Evolutionary conservation across 2,888 invertebrate species (phyloP).

Genomic region (Ochlodes sylvanus): DNA sequence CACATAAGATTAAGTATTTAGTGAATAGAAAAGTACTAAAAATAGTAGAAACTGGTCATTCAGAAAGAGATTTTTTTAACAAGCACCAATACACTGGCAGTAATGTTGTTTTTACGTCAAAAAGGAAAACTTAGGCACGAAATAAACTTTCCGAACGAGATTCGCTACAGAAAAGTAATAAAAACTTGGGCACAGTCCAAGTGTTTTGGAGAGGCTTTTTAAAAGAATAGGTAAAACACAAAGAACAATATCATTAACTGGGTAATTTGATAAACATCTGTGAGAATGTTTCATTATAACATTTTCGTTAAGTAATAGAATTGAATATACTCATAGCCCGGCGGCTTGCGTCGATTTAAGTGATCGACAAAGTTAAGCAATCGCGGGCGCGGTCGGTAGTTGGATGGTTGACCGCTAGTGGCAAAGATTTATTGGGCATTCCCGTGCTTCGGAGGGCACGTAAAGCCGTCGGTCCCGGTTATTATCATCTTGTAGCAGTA

Average conservation of each 20-base stretch:
- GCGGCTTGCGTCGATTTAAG: too few relatives aligned
- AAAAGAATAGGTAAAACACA: slow-evolving; percentile 19
- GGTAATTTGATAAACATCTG: slow-evolving; percentile 15
- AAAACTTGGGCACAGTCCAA: slow-evolving; percentile 28
- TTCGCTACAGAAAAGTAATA: slow-evolving; percentile 28
- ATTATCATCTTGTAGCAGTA: too few relatives aligned
- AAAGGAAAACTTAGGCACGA: slow-evolving; percentile 24
- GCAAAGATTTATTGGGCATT: too few relatives aligned
- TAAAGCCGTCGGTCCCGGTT: too few relatives aligned
- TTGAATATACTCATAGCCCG: too few relatives aligned
- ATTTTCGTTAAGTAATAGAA: not conserved
- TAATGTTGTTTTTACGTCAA: slow-evolving; percentile 32
- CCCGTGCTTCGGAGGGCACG: too few relatives aligned
- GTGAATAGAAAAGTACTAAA: too few relatives aligned
- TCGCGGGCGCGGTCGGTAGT: too few relatives aligned
- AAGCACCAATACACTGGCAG: slow-evolving; percentile 21
- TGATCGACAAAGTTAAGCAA: too few relatives aligned
- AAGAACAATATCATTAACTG: slow-evolving; percentile 12
- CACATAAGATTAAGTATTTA: too few relatives aligned
- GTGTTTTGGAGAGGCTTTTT: slow-evolving; percentile 17
- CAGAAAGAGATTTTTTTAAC: slow-evolving; percentile 16
- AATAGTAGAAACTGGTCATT: too few relatives aligned
- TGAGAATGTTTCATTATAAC: not conserved
- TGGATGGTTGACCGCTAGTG: too few relatives aligned
- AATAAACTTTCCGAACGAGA: slow-evolving; percentile 24